Evolutionary conservation across 2,113 vertebrate species (phyloP), one percentile per base, ranked within the genome.

Genomic region (Sylvicapra grimmia): DNA sequence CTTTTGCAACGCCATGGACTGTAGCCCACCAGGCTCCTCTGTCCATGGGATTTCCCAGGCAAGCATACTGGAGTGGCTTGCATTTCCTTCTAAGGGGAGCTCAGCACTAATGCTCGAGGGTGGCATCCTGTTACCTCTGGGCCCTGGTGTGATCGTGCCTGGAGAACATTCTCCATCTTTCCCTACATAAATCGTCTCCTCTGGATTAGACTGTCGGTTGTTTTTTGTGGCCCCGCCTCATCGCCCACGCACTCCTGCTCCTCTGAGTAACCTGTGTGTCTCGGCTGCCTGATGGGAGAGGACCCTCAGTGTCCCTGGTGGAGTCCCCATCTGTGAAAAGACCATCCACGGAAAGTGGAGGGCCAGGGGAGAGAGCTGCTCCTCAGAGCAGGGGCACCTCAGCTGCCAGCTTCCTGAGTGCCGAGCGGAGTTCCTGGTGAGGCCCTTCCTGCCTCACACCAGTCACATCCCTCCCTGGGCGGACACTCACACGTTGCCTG

Each of bases 1-100:
- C 68, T 40, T n/a, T 72, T 1, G n/a, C 1, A 1, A 11, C 0
- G 9, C 10, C 68, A 6, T 12, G 68, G n/a, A 40, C 68, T 23
- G 10, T 40, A 40, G n/a, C 19, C 68, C 68, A 19, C n/a, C n/a
- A 40, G 68, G 19, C 19, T 40, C n/a, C 19, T 72, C 68, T 72
- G n/a, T 72, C n/a, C 10, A 3, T 40, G 19, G 68, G 68, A 23
- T 23, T 23, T 23, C 68, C n/a, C 68, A 72, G 68, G n/a, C 68
- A 40, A 72, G n/a, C n/a, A 23, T 72, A 40, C 19, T 40, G 68
- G n/a, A 40, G 68, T 23, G 68, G 68, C n/a, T 72, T 40, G 19
- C n/a, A 40, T 40, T 40, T 72, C 19, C 68, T 40, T 40, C 68
- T 72, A 19, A 1, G 1, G 10, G 19, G 68, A 72, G 21, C 68